These are phyloP conservation scores for Sturmia bella DNA, from an alignment of 2,888 invertebrate species.

Conservation along the genomic window DNA sequence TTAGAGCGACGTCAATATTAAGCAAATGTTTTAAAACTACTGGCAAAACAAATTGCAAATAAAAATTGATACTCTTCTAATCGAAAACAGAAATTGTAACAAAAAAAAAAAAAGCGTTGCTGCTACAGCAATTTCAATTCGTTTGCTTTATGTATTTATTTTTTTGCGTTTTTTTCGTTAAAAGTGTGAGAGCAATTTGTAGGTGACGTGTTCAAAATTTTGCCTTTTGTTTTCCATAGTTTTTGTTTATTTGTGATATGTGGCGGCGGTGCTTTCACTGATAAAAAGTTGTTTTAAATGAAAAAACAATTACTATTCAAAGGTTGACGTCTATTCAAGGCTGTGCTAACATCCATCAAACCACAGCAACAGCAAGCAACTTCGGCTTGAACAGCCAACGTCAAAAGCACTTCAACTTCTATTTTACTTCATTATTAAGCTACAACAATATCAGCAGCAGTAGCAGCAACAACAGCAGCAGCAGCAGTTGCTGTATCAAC, in stretches of 20 bases:
- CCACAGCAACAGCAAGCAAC: background rate
- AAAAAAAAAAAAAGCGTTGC: background rate
- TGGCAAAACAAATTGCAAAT: slow-evolving; percentile 50
- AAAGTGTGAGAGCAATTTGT: slow-evolving; percentile 12
- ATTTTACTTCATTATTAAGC: background rate
- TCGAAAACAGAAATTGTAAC: slow-evolving; percentile 35
- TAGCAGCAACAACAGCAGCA: background rate
- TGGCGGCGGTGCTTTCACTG: slow-evolving; percentile 55
- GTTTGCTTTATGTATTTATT: too few species aligned
- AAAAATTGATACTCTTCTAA: slow-evolving; percentile 58
- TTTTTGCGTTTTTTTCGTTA: background rate
- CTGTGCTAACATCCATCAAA: slow-evolving; percentile 20
- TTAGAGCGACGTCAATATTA: slow-evolving; percentile 44
- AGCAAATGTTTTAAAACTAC: slow-evolving; percentile 60
- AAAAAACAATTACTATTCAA: slow-evolving; percentile 45
- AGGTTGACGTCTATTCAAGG: slow-evolving; percentile 18
- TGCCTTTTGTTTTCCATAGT: slow-evolving; percentile 1
- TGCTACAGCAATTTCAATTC: background rate
- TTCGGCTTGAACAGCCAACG: slow-evolving; percentile 1
- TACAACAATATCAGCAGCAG: background rate
- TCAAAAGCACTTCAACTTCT: background rate
- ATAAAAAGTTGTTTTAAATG: slow-evolving; percentile 43
- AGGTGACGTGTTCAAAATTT: slow-evolving; percentile 56
- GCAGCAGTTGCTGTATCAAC: background rate
- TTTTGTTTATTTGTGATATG: slow-evolving; percentile 9